Evolutionary conservation across 2,797 vertebrate species (phyloP).

Genomic region (Peromyscus aztecus): DNA sequence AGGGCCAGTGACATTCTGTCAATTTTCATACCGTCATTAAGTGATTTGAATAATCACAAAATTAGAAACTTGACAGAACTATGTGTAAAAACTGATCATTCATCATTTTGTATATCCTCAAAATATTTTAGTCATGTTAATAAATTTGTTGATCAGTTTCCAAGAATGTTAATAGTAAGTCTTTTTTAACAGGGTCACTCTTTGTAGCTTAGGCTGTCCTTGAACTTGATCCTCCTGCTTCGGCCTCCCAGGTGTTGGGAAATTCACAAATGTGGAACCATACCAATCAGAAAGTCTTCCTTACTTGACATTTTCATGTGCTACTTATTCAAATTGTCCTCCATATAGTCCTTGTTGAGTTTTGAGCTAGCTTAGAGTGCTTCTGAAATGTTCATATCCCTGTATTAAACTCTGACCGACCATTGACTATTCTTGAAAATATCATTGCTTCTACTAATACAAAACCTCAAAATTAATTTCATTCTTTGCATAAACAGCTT

Average conservation of each 20-base stretch:
- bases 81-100: not conserved
- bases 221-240: not conserved
- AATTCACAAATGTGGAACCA: not conserved
- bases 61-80: conserved; percentile 19
- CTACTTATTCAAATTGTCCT: conserved; percentile 29
- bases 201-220: not conserved
- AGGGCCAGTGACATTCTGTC: conserved; percentile 5
- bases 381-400: not conserved
- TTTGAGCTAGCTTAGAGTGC: not conserved
- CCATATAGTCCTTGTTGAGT: not conserved
- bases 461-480: conserved; percentile 36
- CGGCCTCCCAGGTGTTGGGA: not conserved
- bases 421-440: conserved; percentile 11
- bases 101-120: not conserved
- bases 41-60: not conserved
- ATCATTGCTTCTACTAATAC: conserved; percentile 18
- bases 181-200: too few species aligned
- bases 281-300: not conserved
- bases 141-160: conserved; percentile 5
- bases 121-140: conserved; percentile 46
- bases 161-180: not conserved
- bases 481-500: conserved; percentile 31
- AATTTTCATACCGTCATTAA: conserved; percentile 13
- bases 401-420: not conserved
- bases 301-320: conserved; percentile 41